phyloP scores from a whole-genome alignment of 23 tunicate species.

The Oikopleura dioica region DNA sequence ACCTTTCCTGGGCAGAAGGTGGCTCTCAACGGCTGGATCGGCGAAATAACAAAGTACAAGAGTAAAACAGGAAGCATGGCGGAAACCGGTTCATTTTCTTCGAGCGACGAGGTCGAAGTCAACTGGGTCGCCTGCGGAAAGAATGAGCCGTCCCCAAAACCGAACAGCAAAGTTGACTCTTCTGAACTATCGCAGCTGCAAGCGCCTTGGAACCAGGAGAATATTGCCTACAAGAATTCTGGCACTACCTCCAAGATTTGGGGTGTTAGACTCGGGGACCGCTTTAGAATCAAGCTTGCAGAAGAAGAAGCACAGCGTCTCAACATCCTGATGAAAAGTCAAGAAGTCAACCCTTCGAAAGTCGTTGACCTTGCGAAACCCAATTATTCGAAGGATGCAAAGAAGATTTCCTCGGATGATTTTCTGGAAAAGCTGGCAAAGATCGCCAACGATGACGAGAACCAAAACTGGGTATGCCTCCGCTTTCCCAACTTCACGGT shows the following conservation, averaged over 20 bases:
- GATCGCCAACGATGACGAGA: no score
- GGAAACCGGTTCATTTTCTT: neutral
- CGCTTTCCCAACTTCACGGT: no score
- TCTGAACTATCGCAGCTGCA: neutral
- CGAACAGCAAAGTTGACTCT: neutral
- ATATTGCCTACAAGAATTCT: neutral
- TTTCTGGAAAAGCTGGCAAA: no score
- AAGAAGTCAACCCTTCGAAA: no score
- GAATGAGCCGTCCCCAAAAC: neutral
- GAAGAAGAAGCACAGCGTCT: neutral
- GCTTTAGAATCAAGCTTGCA: neutral
- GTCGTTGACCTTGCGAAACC: no score
- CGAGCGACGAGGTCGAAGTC: neutral
- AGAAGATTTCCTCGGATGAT: no score
- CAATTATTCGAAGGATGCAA: no score
- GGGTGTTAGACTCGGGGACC: neutral
- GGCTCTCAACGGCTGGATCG: slow-evolving; percentile 7
- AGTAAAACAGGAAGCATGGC: neutral
- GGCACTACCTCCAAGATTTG: neutral
- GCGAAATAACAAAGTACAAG: neutral
- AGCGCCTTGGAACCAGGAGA: neutral
- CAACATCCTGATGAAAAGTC: neutral
- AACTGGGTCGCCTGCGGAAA: neutral
- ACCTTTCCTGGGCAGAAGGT: neutral
- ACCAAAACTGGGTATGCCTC: no score